Conservation (phyloP, 2,888 invertebrate genomes). For the Boloria selene region DNA sequence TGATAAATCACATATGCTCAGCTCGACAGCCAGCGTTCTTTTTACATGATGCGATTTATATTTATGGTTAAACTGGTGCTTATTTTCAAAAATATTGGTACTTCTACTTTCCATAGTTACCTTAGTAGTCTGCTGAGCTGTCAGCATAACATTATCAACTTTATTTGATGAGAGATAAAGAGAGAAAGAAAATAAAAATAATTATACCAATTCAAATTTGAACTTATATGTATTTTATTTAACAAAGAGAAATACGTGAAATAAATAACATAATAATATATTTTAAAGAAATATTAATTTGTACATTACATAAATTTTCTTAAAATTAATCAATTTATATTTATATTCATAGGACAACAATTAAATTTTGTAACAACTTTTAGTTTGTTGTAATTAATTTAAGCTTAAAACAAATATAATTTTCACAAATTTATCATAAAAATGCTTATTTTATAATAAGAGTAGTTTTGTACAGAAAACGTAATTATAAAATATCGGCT, state of each 20-base stretch:
- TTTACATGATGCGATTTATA: no score
- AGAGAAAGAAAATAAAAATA: conserved; percentile 32
- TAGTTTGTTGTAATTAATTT: conserved; percentile 51
- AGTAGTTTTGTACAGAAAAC: conserved; percentile 38
- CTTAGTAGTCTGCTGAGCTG: no score
- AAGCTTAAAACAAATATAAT: conserved; percentile 35
- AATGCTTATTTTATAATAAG: conserved; percentile 32
- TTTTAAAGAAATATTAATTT: conserved; percentile 78
- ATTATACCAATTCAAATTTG: conserved; percentile 50
- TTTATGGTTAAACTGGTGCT: no score
- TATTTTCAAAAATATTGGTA: no score
- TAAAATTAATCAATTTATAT: conserved; percentile 63
- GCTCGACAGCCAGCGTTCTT: no score
- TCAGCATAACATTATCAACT: neutral
- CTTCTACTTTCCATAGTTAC: no score
- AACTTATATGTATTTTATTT: conserved; percentile 72
- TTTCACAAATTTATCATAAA: conserved; percentile 29
- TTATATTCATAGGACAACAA: conserved; percentile 69
- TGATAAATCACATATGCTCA: no score
- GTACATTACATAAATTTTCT: conserved; percentile 74
- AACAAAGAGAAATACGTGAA: conserved; percentile 71
- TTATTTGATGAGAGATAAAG: neutral
- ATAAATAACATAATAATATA: conserved; percentile 79
- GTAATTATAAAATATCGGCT: conserved; percentile 48
- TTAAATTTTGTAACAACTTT: conserved; percentile 45